Evolutionary conservation across 2,888 invertebrate genomes (phyloP), one percentile per base, ranked within the genome.

Genomic region (Nineta flava): DNA sequence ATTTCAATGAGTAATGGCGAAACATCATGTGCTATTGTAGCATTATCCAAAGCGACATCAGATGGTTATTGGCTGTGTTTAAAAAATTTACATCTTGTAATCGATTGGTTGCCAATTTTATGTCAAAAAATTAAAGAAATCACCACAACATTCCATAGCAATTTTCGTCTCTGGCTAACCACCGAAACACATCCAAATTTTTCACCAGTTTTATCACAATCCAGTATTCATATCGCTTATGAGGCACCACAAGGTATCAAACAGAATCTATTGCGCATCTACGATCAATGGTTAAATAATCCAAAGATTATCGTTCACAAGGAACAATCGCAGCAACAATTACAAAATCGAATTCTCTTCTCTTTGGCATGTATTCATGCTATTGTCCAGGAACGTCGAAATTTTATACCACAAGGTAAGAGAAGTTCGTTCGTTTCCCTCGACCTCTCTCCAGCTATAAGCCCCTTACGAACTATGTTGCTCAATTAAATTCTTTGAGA

Each of bases 311-410:
- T 44, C 19, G 15, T 41, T 16, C 38, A 45, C 9, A 16, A 16
- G 1, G 35, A 32, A 7, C 32, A 45, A 38, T 15, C 13, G 10
- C 16, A 42, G 16, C 12, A 51, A 62, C 12, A 60, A 62, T 50
- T 60, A 62, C 53, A 58, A 34, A 58, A 63, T 1, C 60, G 64
- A 54, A 74, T 79, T 47, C 73, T 85, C 50, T 80, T 96, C 58
- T 80, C 86, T 6, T 68, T 95, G 13, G 83, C 93, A 53, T 85
- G 87, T 75, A 73, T 90, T 50, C 94, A 96, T 65, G 92, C 96
- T 1, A 73, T 95, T 12, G 73, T 93, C 48, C 87, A 87, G 64
- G 97, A 99, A 67, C 74, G 99, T 40, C 74, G 96, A 51, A 87
- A 83, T 48, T 97, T 83, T 65, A 87, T 94, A 57, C 94, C 94